Conservation (phyloP, 2,888 invertebrate species). For the Leptopterna dolabrata region DNA sequence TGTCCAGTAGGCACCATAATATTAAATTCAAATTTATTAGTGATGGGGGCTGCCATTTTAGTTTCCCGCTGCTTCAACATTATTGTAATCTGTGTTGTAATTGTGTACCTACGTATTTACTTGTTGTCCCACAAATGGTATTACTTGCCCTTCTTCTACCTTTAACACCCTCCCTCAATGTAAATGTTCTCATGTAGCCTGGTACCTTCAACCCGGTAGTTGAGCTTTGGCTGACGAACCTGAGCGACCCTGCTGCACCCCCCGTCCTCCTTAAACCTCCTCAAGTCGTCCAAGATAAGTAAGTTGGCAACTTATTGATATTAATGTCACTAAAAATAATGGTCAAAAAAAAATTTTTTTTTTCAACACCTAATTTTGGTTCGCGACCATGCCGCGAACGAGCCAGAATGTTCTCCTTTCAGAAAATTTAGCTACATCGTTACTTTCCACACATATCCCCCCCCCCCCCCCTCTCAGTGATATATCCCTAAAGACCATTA, state of each 20-base stretch:
- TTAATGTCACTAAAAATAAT: background rate
- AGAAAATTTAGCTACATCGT: too few relatives aligned
- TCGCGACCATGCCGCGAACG: too few relatives aligned
- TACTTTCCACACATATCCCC: too few relatives aligned
- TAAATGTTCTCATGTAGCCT: constrained; percentile 70
- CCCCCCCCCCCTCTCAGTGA: too few relatives aligned
- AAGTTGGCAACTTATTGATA: constrained; percentile 68
- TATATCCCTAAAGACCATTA: too few relatives aligned
- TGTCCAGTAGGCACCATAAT: too few relatives aligned
- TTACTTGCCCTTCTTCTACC: background rate
- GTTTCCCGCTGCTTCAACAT: background rate
- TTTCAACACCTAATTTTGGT: too few relatives aligned
- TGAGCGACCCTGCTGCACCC: constrained; percentile 75
- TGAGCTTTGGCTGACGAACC: constrained; percentile 82
- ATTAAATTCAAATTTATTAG: too few relatives aligned
- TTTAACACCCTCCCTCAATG: background rate
- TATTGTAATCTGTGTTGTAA: background rate
- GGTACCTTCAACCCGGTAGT: constrained; percentile 89
- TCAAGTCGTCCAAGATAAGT: constrained; percentile 82
- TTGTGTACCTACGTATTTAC: background rate
- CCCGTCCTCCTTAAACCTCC: constrained; percentile 80
- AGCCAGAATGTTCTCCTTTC: too few relatives aligned
- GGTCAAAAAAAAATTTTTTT: too few relatives aligned
- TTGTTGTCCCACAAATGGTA: background rate
- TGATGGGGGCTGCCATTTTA: too few relatives aligned